Percentiles rank a stretch among this genome's conserved stretches.
Conservation (phyloP, 2,797 vertebrate genomes). For the Trachops cirrhosus region DNA sequence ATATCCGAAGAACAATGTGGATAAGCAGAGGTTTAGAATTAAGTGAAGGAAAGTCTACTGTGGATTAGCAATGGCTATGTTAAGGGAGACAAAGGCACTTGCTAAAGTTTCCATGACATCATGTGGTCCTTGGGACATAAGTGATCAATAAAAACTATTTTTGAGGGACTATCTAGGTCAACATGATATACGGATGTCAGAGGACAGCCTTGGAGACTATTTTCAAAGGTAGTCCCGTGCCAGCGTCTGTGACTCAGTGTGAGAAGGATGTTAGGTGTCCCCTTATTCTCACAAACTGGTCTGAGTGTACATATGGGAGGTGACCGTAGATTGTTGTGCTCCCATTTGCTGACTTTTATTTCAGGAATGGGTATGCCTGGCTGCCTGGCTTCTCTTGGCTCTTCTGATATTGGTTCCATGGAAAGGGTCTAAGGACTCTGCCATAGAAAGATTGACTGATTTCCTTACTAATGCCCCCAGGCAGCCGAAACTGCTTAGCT, state of each 20-base stretch:
- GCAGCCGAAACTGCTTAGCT: not conserved
- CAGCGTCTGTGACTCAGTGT: not conserved
- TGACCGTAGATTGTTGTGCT: not conserved
- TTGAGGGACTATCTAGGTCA: not conserved
- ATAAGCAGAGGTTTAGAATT: not conserved
- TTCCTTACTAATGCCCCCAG: not conserved
- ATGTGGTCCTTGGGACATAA: not conserved
- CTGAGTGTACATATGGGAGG: not conserved
- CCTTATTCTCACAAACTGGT: not conserved
- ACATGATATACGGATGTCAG: not conserved
- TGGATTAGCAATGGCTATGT: not conserved
- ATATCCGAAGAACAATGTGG: not conserved
- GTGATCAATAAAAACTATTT: not conserved
- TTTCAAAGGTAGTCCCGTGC: not conserved
- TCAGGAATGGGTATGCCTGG: not conserved
- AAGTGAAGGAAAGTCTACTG: not conserved
- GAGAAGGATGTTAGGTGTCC: not conserved
- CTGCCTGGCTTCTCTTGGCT: not conserved
- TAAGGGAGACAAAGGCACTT: not conserved
- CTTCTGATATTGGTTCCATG: not conserved
- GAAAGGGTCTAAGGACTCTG: not conserved
- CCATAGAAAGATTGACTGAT: not conserved
- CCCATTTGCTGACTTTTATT: not conserved
- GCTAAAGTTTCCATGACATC: not conserved
- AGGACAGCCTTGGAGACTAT: not conserved